phyloP scores from a whole-genome alignment of 2,797 vertebrate genomes.

The Aphelocoma californica region DNA sequence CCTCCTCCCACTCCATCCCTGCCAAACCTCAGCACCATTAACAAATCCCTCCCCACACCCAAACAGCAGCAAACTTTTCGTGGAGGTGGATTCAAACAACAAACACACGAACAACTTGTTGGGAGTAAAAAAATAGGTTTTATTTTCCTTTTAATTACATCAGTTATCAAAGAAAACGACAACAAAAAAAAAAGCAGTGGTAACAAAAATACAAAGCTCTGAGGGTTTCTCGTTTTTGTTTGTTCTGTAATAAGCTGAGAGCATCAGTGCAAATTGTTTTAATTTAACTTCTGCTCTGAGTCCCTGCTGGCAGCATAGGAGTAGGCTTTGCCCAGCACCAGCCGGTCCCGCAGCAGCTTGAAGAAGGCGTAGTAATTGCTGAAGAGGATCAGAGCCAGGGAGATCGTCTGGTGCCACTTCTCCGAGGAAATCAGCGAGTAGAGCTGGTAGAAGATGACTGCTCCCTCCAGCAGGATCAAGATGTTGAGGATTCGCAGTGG shows the following conservation, averaged over 20 bases:
- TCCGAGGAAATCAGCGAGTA: slow-evolving; percentile 95
- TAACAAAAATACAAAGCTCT: slow-evolving; percentile 98
- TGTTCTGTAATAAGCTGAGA: background rate
- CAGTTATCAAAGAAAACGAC: slow-evolving; percentile 83
- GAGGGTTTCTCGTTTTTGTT: slow-evolving; percentile 60
- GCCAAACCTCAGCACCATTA: background rate
- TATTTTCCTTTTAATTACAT: slow-evolving; percentile 84
- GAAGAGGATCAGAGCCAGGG: slow-evolving; percentile 96
- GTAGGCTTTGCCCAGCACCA: slow-evolving; percentile 96
- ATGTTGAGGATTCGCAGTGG: slow-evolving; percentile 97
- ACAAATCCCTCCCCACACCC: background rate
- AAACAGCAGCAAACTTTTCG: background rate
- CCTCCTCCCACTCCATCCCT: background rate
- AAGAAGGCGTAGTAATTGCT: slow-evolving; percentile 99
- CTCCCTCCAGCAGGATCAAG: slow-evolving; percentile 93
- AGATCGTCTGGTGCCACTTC: slow-evolving; percentile 99
- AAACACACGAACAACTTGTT: slow-evolving; percentile 28
- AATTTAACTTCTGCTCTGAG: slow-evolving; percentile 88
- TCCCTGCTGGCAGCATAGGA: slow-evolving; percentile 85
- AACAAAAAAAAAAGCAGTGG: slow-evolving; percentile 77
- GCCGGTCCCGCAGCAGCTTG: slow-evolving; percentile 95
- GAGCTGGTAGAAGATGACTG: slow-evolving; percentile 97
- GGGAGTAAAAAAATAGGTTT: slow-evolving; percentile 94
- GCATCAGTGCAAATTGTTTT: slow-evolving; percentile 44
- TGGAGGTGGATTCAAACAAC: background rate